Conservation (phyloP, 2,888 invertebrate species). For the Orchesellides sinensis region DNA sequence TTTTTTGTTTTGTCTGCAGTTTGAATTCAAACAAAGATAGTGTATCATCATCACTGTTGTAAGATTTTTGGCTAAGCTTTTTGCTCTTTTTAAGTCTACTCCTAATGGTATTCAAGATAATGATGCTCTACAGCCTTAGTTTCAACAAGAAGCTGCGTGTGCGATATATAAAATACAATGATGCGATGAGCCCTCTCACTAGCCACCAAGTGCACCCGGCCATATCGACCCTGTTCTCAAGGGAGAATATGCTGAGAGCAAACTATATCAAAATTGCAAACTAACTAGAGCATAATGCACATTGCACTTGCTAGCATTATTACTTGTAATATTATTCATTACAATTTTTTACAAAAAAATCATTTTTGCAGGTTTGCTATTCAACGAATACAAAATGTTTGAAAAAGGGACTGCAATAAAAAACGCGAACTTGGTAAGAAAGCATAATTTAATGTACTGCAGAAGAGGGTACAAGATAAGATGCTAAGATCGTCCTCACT, state of each 20-base stretch:
- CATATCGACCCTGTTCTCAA: constrained; percentile 68
- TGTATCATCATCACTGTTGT: not conserved
- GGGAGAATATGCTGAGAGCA: constrained; percentile 61
- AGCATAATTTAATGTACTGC: not conserved
- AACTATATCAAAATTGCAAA: constrained; percentile 48
- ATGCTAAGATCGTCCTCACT: not conserved
- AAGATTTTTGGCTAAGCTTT: not conserved
- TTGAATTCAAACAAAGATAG: not conserved
- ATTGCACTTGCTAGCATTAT: not conserved
- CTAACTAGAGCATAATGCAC: constrained; percentile 67
- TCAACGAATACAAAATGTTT: not conserved
- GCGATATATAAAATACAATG: too few species aligned
- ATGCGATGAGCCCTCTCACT: constrained; percentile 63
- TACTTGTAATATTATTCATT: not conserved
- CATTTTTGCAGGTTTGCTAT: not conserved
- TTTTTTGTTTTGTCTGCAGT: not conserved
- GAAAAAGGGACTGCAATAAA: not conserved
- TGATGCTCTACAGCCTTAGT: constrained; percentile 16
- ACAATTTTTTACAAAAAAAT: not conserved
- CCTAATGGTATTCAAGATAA: not conserved
- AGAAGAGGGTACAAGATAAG: not conserved
- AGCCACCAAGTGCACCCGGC: constrained; percentile 69
- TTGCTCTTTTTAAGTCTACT: not conserved
- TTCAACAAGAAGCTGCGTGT: constrained; percentile 12
- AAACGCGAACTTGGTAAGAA: not conserved